These are phyloP conservation scores for Parnassius apollo DNA, from an alignment of 2,888 invertebrate species.

Conservation along the genomic window DNA sequence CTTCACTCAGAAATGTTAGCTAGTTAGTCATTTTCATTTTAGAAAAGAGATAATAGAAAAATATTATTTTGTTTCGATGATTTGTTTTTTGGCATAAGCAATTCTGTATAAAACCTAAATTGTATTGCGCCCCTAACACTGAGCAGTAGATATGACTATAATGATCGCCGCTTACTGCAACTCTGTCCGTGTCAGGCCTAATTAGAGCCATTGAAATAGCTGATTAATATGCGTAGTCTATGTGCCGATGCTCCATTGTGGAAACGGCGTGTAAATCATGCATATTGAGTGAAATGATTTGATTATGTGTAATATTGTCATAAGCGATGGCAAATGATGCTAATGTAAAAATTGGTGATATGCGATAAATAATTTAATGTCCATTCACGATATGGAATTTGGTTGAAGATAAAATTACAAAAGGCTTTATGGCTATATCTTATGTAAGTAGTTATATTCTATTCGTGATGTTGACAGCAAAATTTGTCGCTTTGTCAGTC, in stretches of 20 bases:
- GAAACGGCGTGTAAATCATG: constrained; percentile 58
- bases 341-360: constrained; percentile 33
- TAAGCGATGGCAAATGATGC: constrained; percentile 35
- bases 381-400: not conserved
- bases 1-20: no score
- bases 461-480: no score
- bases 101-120: not conserved
- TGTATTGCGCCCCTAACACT: constrained; percentile 3
- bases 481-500: no score
- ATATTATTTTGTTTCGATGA: no score
- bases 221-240: constrained; percentile 76
- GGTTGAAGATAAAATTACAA: no score
- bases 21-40: no score
- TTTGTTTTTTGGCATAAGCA: no score
- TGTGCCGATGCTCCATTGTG: constrained; percentile 66
- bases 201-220: constrained; percentile 76
- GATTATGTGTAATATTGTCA: constrained; percentile 58
- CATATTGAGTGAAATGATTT: constrained; percentile 57
- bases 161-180: constrained; percentile 60
- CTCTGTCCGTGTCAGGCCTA: constrained; percentile 74
- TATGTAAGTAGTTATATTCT: no score
- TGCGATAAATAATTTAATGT: not conserved
- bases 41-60: no score
- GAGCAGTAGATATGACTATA: constrained; percentile 29
- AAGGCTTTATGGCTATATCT: no score